Conservation (phyloP, 2,797 vertebrate genomes). For the Chelon auratus region DNA sequence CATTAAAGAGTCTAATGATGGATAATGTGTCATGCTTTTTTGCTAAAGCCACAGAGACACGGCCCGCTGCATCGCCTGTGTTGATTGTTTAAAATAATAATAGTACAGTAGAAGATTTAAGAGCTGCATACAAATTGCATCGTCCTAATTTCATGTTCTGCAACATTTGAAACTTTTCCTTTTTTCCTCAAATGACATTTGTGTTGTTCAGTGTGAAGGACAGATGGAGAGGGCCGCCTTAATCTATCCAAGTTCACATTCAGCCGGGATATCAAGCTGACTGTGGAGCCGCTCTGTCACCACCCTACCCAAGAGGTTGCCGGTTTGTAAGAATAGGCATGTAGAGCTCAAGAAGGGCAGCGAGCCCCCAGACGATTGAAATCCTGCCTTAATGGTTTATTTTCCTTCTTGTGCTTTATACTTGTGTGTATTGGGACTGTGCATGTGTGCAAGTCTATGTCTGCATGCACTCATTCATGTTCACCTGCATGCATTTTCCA, state of each 20-base stretch:
- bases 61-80: too few relatives aligned
- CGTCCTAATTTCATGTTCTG: background rate
- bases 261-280: conserved; percentile 11
- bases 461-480: conserved; percentile 2
- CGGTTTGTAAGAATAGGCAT: background rate
- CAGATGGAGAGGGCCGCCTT: background rate
- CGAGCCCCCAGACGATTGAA: background rate
- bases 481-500: conserved; percentile 4
- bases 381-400: too few relatives aligned
- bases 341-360: conserved; percentile 6
- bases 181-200: background rate
- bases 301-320: background rate
- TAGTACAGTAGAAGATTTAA: too few relatives aligned
- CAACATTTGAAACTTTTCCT: background rate
- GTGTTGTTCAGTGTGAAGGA: background rate
- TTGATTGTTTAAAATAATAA: too few relatives aligned
- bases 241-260: conserved; percentile 15
- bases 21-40: too few relatives aligned
- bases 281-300: background rate
- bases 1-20: too few relatives aligned
- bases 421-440: background rate
- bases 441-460: background rate
- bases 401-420: background rate
- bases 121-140: background rate
- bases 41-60: too few relatives aligned